These are phyloP conservation scores for Petaurus breviceps DNA, from an alignment of 2,113 vertebrate species.

Conservation along the genomic window DNA sequence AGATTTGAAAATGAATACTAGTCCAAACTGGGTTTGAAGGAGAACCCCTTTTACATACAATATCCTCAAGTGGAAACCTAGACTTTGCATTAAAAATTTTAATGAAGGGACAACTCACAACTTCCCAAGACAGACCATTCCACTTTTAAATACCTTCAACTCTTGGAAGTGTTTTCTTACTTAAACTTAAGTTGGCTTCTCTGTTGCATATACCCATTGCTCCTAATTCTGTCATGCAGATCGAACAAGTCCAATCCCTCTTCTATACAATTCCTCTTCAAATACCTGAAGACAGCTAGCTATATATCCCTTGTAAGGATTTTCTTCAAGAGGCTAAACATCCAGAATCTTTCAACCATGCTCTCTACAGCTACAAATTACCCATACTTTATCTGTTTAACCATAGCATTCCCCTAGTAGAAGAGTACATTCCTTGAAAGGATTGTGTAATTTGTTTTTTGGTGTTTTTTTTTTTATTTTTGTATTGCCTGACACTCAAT, in stretches of 20 bases:
- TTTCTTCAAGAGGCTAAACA: neutral
- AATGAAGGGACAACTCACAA: neutral
- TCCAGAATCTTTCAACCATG: neutral
- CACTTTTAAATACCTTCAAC: neutral
- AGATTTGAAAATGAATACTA: neutral
- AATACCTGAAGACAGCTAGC: neutral
- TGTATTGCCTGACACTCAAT: neutral
- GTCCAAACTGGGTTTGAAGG: neutral
- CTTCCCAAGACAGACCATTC: neutral
- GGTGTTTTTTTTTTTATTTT: neutral
- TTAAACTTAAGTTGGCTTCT: neutral
- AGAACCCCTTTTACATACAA: neutral
- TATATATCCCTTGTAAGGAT: neutral
- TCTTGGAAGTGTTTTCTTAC: neutral
- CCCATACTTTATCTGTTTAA: neutral
- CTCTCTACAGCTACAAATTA: neutral
- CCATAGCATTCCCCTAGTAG: neutral
- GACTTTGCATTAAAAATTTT: neutral
- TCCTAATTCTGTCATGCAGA: neutral
- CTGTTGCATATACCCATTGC: neutral
- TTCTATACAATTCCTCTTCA: neutral
- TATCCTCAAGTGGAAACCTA: neutral
- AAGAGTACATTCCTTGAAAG: neutral
- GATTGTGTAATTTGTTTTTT: neutral
- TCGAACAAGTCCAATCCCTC: neutral